Conservation (phyloP, 2,797 vertebrate genomes). For the Malacoraja senta region DNA sequence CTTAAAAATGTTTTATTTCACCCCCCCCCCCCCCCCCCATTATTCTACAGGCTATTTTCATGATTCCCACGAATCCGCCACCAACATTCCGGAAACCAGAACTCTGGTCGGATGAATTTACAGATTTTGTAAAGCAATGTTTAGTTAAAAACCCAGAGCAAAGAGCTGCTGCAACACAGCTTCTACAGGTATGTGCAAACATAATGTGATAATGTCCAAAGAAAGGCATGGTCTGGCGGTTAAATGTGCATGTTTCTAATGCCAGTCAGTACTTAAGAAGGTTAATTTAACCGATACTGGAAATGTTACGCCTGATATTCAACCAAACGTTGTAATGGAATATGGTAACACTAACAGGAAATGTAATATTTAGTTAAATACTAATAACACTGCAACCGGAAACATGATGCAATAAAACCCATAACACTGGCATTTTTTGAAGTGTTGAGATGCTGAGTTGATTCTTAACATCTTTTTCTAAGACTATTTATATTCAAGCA, state of each 20-base stretch:
- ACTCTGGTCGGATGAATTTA: slow-evolving; percentile 70
- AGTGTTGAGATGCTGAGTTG: too few species aligned
- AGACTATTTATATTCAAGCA: slow-evolving; percentile 3
- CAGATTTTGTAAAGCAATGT: slow-evolving; percentile 81
- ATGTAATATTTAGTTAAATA: not conserved
- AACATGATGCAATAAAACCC: not conserved
- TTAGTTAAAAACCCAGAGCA: slow-evolving; percentile 84
- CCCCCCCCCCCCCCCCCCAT: not conserved
- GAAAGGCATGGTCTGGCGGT: slow-evolving; percentile 39
- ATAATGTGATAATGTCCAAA: slow-evolving; percentile 28
- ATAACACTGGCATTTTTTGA: not conserved
- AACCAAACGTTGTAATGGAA: not conserved
- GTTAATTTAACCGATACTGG: too few species aligned
- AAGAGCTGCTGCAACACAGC: slow-evolving; percentile 79
- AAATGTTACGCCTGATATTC: too few species aligned
- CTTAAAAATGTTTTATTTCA: not conserved
- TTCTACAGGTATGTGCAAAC: slow-evolving; percentile 67
- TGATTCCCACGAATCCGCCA: slow-evolving; percentile 91
- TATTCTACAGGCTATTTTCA: slow-evolving; percentile 80
- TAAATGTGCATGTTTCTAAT: slow-evolving; percentile 38
- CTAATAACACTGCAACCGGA: not conserved
- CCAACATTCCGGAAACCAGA: slow-evolving; percentile 79
- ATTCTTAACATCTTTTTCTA: not conserved
- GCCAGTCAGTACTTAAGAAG: not conserved
- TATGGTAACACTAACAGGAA: not conserved